Conservation (phyloP, 2,113 vertebrate species). For the Bungarus multicinctus region DNA sequence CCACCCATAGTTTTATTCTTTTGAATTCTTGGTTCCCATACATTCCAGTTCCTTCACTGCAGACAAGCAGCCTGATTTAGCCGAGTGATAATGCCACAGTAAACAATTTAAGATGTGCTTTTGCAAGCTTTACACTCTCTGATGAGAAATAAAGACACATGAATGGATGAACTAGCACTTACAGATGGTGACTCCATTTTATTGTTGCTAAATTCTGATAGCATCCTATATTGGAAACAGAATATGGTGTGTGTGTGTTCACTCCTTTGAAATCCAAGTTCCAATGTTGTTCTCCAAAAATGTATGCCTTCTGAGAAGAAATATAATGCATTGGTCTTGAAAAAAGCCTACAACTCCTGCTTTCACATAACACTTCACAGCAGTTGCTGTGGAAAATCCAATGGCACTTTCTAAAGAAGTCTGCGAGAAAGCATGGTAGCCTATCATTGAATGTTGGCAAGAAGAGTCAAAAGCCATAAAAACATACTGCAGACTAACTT, state of each 20-base stretch:
- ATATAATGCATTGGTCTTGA: background rate
- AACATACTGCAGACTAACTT: background rate
- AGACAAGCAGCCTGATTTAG: conserved; percentile 47
- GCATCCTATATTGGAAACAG: conserved; percentile 27
- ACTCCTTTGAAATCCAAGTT: conserved; percentile 14
- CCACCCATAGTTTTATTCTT: conserved; percentile 34
- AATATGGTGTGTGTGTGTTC: conserved; percentile 5
- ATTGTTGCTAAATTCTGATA: conserved; percentile 46
- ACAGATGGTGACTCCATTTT: conserved; percentile 28
- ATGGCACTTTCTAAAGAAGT: background rate
- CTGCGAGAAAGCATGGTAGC: background rate
- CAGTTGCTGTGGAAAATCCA: background rate
- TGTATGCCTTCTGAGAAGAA: background rate
- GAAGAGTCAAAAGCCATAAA: background rate
- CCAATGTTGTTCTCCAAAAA: conserved; percentile 17
- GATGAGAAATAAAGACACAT: conserved; percentile 44
- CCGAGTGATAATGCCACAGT: conserved; percentile 50
- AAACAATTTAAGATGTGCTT: conserved; percentile 66
- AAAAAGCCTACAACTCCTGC: background rate
- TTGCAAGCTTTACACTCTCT: conserved; percentile 51
- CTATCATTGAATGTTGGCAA: background rate
- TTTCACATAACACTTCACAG: background rate
- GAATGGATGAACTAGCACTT: conserved; percentile 54
- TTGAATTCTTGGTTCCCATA: conserved; percentile 53
- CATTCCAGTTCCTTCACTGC: conserved; percentile 53